A percentile compares a stretch with the other conserved stretches of the same genome.
Conservation (phyloP, 2,888 invertebrate genomes). For the Drosophila prostipennis region DNA sequence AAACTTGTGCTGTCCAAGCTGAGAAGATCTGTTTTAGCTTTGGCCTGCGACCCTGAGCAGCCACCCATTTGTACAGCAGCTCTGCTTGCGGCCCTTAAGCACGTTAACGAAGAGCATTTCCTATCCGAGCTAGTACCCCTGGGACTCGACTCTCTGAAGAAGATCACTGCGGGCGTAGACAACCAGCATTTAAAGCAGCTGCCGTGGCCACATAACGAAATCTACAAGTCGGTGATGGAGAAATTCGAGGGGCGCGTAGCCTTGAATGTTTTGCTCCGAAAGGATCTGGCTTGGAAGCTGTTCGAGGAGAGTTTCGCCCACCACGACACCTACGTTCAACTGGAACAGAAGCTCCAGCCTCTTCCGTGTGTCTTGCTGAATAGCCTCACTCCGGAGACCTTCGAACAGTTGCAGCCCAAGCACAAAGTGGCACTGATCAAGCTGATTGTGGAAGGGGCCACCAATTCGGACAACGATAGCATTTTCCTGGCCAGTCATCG, state of each 20-base stretch:
- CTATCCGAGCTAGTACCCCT: slow-evolving; percentile 67
- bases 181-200: slow-evolving; percentile 73
- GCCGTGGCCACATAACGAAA: slow-evolving; percentile 85
- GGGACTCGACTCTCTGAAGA: slow-evolving; percentile 55
- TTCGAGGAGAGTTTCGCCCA: slow-evolving; percentile 86
- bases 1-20: slow-evolving; percentile 74
- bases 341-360: slow-evolving; percentile 73
- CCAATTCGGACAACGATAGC: slow-evolving; percentile 86
- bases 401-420: slow-evolving; percentile 84
- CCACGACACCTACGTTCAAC: slow-evolving; percentile 82
- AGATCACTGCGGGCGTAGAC: slow-evolving; percentile 19
- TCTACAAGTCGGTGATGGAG: slow-evolving; percentile 86
- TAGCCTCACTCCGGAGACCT: slow-evolving; percentile 76
- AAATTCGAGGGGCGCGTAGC: slow-evolving; percentile 85
- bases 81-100: slow-evolving; percentile 70
- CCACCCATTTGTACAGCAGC: slow-evolving; percentile 60
- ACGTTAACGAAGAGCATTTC: slow-evolving; percentile 69
- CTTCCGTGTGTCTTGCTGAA: slow-evolving; percentile 79
- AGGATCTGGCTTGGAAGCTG: slow-evolving; percentile 86
- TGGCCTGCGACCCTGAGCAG: slow-evolving; percentile 58
- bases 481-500: slow-evolving; percentile 87
- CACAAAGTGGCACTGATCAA: slow-evolving; percentile 85
- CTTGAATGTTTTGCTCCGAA: slow-evolving; percentile 53
- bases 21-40: slow-evolving; percentile 51
- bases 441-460: slow-evolving; percentile 86